Evolutionary conservation across 2,888 invertebrate genomes (phyloP), one percentile per base, ranked within the genome.

Genomic region (Eristalinus sepulchralis): DNA sequence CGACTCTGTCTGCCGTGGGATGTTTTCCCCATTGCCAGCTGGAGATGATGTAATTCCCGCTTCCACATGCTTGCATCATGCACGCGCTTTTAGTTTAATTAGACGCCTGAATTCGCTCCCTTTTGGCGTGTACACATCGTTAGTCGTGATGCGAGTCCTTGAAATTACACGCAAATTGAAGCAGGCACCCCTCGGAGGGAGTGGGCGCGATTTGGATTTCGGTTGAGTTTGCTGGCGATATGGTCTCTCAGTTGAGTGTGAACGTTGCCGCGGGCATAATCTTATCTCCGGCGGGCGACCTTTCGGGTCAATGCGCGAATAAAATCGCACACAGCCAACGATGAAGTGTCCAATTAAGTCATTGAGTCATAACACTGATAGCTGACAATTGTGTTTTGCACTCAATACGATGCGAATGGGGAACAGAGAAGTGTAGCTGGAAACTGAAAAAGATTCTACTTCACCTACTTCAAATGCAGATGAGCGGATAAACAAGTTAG

Each of bases 251-350:
- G 59, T 9, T 59, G 71, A 39, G 59, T 55, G 64, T 11, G 24
- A 62, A 70, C n/a, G 63, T 36, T 31, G 55, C 36, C 13, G 53
- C 31, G 27, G 36, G 60, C 17, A 20, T 68, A 64, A 64, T 62
- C 81, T 84, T 84, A 84, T 84, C 81, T 76, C 60, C 20, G 24
- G 53, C 53, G 68, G 64, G 71, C 76, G 76, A 84, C 84, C 84
- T 84, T 76, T 76, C 62, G 34, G 84, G 76, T 64, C 76, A 67
- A 31, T 76, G 81, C 33, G 80, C 80, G 22, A 53, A 47, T 8
- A 47, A 8, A 47, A 47, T 17, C 47, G 47, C 24, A 17, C 64
- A 36, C 34, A 80, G 83, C 79, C 68, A 36, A 70, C 1, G 39
- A 6, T 17, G 47, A n/a, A 47, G 47, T 17, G 2, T 17, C 47